Evolutionary conservation across 2,888 invertebrate genomes (phyloP).

Genomic region (Heteromurus nitidus): DNA sequence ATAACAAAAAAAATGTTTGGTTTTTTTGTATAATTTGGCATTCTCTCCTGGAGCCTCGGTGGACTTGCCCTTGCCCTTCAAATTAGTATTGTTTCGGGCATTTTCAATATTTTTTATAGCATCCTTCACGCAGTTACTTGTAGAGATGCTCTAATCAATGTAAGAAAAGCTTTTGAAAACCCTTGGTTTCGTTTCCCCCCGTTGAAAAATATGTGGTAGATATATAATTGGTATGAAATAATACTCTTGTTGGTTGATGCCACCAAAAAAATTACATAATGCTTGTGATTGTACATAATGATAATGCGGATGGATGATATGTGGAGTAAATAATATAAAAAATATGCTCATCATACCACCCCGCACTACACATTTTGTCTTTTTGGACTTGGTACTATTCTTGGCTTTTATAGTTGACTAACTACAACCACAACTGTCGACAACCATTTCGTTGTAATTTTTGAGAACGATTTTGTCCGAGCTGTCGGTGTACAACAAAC

Average conservation of each 20-base stretch:
- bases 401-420: constrained; percentile 49
- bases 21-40: constrained; percentile 2
- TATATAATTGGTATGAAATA: constrained; percentile 59
- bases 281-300: constrained; percentile 17
- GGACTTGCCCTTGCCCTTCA: constrained; percentile 51
- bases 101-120: neutral
- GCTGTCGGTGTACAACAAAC: constrained; percentile 97
- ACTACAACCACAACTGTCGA: constrained; percentile 95
- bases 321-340: constrained; percentile 12
- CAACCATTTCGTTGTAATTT: constrained; percentile 99
- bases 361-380: constrained; percentile 33
- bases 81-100: neutral
- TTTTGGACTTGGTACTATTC: constrained; percentile 40
- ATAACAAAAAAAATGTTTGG: too few relatives aligned
- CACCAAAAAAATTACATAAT: constrained; percentile 54
- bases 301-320: constrained; percentile 35
- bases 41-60: constrained; percentile 41
- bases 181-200: constrained; percentile 35
- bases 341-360: constrained; percentile 30
- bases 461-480: constrained; percentile 96
- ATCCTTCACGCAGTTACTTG: too few relatives aligned
- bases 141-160: neutral
- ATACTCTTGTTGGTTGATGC: constrained; percentile 65
- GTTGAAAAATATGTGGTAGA: neutral
- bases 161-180: constrained; percentile 18